A percentile compares a stretch with the other conserved stretches of the same genome.
phyloP scores from a whole-genome alignment of 2,888 invertebrate genomes.

The Cheilosia variabilis region DNA sequence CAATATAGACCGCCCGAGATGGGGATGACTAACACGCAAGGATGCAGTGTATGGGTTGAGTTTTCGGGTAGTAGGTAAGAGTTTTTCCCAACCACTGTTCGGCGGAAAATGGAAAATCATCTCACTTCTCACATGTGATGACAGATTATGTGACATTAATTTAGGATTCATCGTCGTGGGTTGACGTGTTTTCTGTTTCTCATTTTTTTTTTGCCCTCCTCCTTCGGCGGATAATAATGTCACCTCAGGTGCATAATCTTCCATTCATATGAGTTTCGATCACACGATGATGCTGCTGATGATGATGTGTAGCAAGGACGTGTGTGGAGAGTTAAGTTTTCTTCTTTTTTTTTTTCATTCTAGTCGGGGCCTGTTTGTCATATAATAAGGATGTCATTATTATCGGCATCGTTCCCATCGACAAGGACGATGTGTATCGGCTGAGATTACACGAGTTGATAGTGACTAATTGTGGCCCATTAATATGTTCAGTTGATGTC shows the following conservation, averaged over 20 bases:
- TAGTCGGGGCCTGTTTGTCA: slow-evolving; percentile 33
- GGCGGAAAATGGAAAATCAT: slow-evolving; percentile 13
- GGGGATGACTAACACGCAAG: slow-evolving; percentile 38
- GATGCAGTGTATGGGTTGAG: background rate
- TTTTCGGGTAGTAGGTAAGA: background rate
- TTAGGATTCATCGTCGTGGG: slow-evolving; percentile 69
- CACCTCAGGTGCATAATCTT: slow-evolving; percentile 69
- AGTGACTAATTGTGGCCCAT: slow-evolving; percentile 72
- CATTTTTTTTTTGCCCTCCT: slow-evolving; percentile 25
- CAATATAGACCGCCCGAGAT: slow-evolving; percentile 59
- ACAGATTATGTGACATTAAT: slow-evolving; percentile 71
- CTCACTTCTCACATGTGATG: slow-evolving; percentile 39
- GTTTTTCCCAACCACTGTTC: slow-evolving; percentile 10
- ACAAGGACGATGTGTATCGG: slow-evolving; percentile 73
- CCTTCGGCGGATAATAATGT: slow-evolving; percentile 31
- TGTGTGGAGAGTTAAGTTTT: slow-evolving; percentile 67
- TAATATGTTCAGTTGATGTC: slow-evolving; percentile 46
- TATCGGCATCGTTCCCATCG: slow-evolving; percentile 63
- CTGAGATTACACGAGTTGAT: slow-evolving; percentile 70
- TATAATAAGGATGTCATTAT: slow-evolving; percentile 73
- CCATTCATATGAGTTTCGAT: slow-evolving; percentile 58
- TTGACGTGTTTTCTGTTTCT: slow-evolving; percentile 57
- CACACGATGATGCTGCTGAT: slow-evolving; percentile 41
- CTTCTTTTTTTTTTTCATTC: slow-evolving; percentile 10
- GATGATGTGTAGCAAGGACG: slow-evolving; percentile 45